These are phyloP conservation scores for Circaetus gallicus DNA, from an alignment of 2,113 vertebrate genomes.

Conservation along the genomic window DNA sequence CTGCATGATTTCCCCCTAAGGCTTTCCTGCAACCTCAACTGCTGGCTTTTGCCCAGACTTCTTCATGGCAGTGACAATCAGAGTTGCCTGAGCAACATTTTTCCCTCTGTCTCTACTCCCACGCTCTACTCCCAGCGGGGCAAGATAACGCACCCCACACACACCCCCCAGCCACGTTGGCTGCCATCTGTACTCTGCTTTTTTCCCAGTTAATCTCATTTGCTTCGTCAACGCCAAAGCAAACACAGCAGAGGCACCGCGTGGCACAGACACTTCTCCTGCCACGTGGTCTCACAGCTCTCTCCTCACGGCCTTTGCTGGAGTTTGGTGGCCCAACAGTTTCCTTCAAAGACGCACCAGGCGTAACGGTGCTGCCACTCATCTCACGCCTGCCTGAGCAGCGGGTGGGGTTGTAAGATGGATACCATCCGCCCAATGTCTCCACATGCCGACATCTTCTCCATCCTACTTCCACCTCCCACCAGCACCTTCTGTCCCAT, in stretches of 20 bases:
- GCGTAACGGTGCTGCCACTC: fast-evolving
- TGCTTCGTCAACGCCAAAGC: neutral
- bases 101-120: neutral
- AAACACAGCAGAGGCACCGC: neutral
- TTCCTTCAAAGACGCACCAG: neutral
- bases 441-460: neutral
- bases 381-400: neutral
- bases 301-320: neutral
- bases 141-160: neutral
- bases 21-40: neutral
- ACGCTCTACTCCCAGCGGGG: neutral
- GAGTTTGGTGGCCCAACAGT: neutral
- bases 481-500: neutral
- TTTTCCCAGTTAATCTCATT: neutral
- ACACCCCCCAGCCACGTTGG: neutral
- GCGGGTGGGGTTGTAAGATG: fast-evolving
- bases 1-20: neutral
- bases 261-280: fast-evolving
- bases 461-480: neutral
- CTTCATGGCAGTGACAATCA: neutral
- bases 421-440: neutral
- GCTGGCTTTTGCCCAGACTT: neutral
- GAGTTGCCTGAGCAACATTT: neutral
- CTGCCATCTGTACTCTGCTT: neutral
- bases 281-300: neutral